Evolutionary conservation across 92 coral and sea anemone genomes (phyloP), one percentile per base, ranked within the genome.

Genomic region (Metridium senile): DNA sequence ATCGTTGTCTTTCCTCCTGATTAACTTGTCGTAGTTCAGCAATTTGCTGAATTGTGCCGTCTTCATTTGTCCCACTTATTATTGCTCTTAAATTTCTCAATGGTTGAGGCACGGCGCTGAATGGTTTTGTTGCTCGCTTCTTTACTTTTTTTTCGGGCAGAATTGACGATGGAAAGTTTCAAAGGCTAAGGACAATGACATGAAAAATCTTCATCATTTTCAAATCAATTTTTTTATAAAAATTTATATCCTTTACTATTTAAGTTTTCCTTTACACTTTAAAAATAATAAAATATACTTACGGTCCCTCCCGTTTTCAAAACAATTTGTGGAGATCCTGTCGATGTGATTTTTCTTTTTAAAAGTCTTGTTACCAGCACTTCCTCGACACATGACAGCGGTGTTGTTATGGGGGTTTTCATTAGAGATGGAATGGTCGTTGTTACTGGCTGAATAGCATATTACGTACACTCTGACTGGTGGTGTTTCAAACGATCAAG

Each of bases 301-400:
- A 74, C 78, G 0, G 68, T 74, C 16, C 78, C 78, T 57, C 77
- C 66, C 2, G 77, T 72, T 58, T 51, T 72, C 66, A 72, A 2
- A 17, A 53, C 65, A 17, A 72, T 3, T 4, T 53, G 8, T 17
- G 65, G 11, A 9, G 64, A 32, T 0, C 52, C 52, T 28, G 66
- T 1, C 1, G 43, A 26, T 8, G 26, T 1, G 4, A 51, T 8
- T 54, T 72, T 72, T 26, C 66, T 23, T 58, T 72, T 72, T 17
- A 72, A 8, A 39, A 72, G 29, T 16, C 30, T 9, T 0, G 77
- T 72, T 1, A 66, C 34, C 43, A 72, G 9, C 33, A 2, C 11
- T 33, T 72, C 65, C 30, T 72, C 77, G 7, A 25, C 27, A 28
- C 1, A 9, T 16, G 45, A 51, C 46, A 58, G 46, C 22, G 77